phyloP scores from a whole-genome alignment of 1,140 invertebrate genomes.

The Alviniconcha marisindica region DNA sequence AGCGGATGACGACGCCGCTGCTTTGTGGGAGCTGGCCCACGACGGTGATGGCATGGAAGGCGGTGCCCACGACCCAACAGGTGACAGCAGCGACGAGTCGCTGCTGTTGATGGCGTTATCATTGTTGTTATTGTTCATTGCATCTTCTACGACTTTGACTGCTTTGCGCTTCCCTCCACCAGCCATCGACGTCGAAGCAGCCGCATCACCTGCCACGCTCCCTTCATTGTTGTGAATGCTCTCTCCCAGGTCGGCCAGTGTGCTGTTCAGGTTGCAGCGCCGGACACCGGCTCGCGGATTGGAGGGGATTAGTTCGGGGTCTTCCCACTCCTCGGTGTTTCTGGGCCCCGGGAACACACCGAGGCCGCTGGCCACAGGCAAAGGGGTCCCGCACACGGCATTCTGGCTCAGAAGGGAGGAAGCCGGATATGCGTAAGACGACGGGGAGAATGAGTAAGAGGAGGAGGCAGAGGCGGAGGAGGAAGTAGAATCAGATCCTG shows the following conservation, averaged over 20 bases:
- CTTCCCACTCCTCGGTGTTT: not conserved
- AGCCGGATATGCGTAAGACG: not conserved
- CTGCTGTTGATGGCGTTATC: not conserved
- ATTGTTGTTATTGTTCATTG: not conserved
- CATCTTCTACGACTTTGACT: not conserved
- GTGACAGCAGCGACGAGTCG: not conserved
- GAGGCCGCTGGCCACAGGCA: not conserved
- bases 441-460: not conserved
- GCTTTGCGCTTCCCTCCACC: too few species aligned
- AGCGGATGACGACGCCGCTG: not conserved
- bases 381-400: too few species aligned
- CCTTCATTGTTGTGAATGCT: not conserved
- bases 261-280: not conserved
- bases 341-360: not conserved
- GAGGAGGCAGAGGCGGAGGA: too few species aligned
- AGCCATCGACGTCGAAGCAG: not conserved
- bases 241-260: not conserved
- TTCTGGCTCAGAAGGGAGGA: not conserved
- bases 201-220: not conserved
- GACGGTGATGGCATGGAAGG: not conserved
- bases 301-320: too few species aligned
- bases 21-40: not conserved
- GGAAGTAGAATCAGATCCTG: too few species aligned
- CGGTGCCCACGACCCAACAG: not conserved
- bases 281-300: not conserved